Percentiles rank a stretch among this genome's conserved stretches.
phyloP scores from a whole-genome alignment of 2,888 invertebrate species.

The Lampropteryx suffumata region DNA sequence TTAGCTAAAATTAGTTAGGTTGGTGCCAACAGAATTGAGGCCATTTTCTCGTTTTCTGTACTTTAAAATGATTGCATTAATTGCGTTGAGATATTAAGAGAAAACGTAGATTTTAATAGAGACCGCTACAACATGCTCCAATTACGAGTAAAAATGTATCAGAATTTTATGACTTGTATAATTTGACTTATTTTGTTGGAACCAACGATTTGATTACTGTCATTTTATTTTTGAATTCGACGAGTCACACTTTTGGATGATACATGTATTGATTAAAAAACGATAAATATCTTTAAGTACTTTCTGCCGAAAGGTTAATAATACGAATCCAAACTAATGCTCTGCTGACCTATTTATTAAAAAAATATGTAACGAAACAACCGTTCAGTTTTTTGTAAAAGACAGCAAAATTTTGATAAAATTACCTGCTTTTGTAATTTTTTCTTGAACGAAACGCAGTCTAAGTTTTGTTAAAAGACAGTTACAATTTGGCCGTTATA shows the following conservation, averaged over 20 bases:
- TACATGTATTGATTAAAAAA: conserved; percentile 66
- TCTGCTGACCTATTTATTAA: conserved; percentile 78
- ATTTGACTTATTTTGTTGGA: conserved; percentile 10
- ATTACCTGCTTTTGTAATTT: conserved; percentile 76
- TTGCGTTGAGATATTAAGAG: too few relatives aligned
- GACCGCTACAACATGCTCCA: too few relatives aligned
- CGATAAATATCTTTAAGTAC: conserved; percentile 68
- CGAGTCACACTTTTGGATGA: conserved; percentile 45
- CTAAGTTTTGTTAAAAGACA: conserved; percentile 73
- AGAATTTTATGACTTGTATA: neutral
- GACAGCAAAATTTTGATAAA: conserved; percentile 62
- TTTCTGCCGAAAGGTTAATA: conserved; percentile 68
- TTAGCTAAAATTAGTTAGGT: too few relatives aligned
- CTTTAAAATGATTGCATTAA: too few relatives aligned
- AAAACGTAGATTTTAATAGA: too few relatives aligned
- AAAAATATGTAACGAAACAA: conserved; percentile 55
- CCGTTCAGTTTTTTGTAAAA: conserved; percentile 64
- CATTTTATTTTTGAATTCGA: conserved; percentile 38
- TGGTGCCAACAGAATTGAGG: too few relatives aligned
- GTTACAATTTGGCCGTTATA: conserved; percentile 82
- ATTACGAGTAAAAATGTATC: too few relatives aligned
- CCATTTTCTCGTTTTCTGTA: too few relatives aligned
- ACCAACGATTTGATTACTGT: conserved; percentile 34
- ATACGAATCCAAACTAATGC: conserved; percentile 56
- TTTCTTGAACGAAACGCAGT: conserved; percentile 60